Evolutionary conservation across 2,888 invertebrate genomes (phyloP).

Genomic region (Malthinus seriepunctatus): DNA sequence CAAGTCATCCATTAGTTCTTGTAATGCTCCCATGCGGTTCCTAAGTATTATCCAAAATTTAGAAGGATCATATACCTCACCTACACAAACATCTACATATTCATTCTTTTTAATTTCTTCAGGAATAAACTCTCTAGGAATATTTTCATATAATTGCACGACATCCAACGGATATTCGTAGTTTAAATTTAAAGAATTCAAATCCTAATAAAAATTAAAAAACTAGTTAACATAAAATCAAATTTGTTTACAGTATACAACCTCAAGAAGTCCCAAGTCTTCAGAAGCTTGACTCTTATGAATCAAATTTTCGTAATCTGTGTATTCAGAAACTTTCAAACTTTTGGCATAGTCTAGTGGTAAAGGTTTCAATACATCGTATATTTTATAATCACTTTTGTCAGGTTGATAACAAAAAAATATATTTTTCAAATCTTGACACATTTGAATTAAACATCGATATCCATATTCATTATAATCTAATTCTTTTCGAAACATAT

Average conservation of each 20-base stretch:
- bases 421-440: slow-evolving; percentile 41
- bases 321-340: slow-evolving; percentile 8
- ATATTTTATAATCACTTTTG: slow-evolving; percentile 47
- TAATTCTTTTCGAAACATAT: slow-evolving; percentile 41
- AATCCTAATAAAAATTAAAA: not conserved
- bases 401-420: slow-evolving; percentile 45
- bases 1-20: slow-evolving; percentile 59
- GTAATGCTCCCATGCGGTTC: slow-evolving; percentile 46
- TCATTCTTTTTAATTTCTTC: slow-evolving; percentile 14
- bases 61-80: slow-evolving; percentile 61
- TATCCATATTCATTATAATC: slow-evolving; percentile 44
- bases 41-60: slow-evolving; percentile 61
- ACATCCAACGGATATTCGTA: slow-evolving; percentile 21
- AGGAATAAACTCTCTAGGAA: slow-evolving; percentile 33
- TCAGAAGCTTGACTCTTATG: not conserved
- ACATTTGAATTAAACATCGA: slow-evolving; percentile 44
- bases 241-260: not conserved
- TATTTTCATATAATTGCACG: slow-evolving; percentile 23
- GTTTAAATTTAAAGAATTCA: not conserved
- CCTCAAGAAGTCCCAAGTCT: not conserved
- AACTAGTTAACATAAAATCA: not conserved
- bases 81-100: slow-evolving; percentile 54
- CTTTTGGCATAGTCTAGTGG: slow-evolving; percentile 26
- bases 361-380: slow-evolving; percentile 42
- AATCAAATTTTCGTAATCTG: not conserved